A percentile compares a stretch with the other conserved stretches of the same genome.
Conservation (phyloP, 1,140 invertebrate genomes). For the Neodiprion virginianus region DNA sequence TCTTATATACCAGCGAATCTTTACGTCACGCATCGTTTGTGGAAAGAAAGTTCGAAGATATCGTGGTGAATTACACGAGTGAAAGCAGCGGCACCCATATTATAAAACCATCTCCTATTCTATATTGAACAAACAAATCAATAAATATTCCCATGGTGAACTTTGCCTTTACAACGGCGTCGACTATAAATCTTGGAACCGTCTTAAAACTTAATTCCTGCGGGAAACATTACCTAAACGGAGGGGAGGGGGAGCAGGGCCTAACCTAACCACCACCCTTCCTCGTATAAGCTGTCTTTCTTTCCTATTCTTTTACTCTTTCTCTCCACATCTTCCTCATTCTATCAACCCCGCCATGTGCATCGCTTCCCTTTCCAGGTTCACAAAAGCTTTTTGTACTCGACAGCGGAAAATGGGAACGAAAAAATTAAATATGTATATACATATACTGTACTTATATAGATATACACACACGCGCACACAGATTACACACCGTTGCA, state of each 20-base stretch:
- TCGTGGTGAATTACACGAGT: too few species aligned
- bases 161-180: slow-evolving; percentile 6
- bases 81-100: too few species aligned
- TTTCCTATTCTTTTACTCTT: slow-evolving; percentile 19
- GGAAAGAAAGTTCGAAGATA: too few species aligned
- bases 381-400: slow-evolving; percentile 32
- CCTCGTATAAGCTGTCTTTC: slow-evolving; percentile 11
- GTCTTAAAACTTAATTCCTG: slow-evolving; percentile 46
- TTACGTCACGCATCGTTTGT: not conserved
- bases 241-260: slow-evolving; percentile 20
- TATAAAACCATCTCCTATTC: not conserved
- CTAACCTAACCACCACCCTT: slow-evolving; percentile 28
- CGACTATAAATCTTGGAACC: slow-evolving; percentile 38
- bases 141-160: not conserved
- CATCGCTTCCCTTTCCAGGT: slow-evolving; percentile 28
- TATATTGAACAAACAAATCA: not conserved
- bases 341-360: slow-evolving; percentile 17
- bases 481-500: too few species aligned
- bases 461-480: too few species aligned
- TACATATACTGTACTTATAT: too few species aligned
- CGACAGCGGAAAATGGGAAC: slow-evolving; percentile 15
- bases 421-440: slow-evolving; percentile 9
- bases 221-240: slow-evolving; percentile 31
- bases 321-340: slow-evolving; percentile 18
- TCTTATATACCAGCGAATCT: not conserved